Percentiles rank a stretch among this genome's conserved stretches.
These are phyloP conservation scores for Poliocrania exsul DNA, from an alignment of 2,797 vertebrate species.

Conservation along the genomic window DNA sequence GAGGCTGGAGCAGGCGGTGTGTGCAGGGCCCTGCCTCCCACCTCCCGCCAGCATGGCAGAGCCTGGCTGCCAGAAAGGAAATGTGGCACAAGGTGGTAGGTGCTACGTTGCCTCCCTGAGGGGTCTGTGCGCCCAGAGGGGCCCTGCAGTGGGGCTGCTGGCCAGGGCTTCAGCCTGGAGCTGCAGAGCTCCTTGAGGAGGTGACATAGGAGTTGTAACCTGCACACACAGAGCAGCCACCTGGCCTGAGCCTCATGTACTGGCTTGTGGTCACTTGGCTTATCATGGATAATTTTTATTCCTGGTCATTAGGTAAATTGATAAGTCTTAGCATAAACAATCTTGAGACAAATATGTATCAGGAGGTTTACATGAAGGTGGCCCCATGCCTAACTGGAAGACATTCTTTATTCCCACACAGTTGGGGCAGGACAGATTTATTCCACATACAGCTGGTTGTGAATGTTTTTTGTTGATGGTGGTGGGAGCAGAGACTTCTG, in stretches of 20 bases:
- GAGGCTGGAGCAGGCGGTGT: neutral
- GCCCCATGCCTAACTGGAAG: neutral
- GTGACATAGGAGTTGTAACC: neutral
- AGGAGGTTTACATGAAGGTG: neutral
- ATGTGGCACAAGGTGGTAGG: rapidly evolving
- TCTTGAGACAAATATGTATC: neutral
- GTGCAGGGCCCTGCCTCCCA: rapidly evolving
- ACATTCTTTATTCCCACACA: neutral
- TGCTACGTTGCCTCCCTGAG: rapidly evolving
- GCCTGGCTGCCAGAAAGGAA: neutral
- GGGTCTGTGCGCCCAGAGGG: neutral
- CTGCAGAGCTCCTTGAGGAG: neutral
- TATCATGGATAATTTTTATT: neutral
- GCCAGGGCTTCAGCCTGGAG: neutral
- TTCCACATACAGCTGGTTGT: slow-evolving; percentile 19
- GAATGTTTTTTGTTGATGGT: slow-evolving; percentile 21
- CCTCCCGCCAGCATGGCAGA: neutral
- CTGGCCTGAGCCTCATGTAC: neutral
- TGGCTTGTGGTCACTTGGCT: neutral
- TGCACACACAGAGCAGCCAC: neutral
- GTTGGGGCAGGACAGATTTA: neutral
- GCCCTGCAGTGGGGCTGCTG: neutral
- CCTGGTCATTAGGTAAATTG: neutral
- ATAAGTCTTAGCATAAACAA: neutral
- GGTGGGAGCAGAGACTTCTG: slow-evolving; percentile 25